Base-by-base conservation (phyloP, 1,140 invertebrate species). In the Drosophila sulfurigaster region DNA sequence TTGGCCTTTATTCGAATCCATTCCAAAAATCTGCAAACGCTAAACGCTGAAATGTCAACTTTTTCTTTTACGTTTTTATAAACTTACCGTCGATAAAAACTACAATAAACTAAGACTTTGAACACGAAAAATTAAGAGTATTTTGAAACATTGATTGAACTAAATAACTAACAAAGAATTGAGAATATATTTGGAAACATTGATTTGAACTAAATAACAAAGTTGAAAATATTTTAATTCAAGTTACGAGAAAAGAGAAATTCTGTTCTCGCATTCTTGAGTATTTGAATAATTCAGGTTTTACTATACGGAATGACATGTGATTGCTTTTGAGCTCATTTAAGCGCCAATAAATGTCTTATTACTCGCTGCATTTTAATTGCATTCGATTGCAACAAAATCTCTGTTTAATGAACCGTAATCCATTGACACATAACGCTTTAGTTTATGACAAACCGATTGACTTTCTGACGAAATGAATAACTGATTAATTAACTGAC, bases 11-110 rank as follows among this genome's bases (percentile, higher is more conserved):
- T 5, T 51, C 30, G 3, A 46, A 38, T 64, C 41, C 60, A 65
- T 71, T 13, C 6, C 30, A 15, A 15, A 32, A 30, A 35, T 25
- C 54, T 57, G 15, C 54, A 57, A 41, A 8, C 41, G 41, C 41
- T n/a, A 1, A n/a, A 13, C 35, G 35, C 30, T 30, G 28, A 38
- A 38, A 8, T 2, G 0, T 10, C 2, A 38, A 38, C 8, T 1
- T 32, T 32, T 32, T 2, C 7, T n/a, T n/a, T 41, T 11, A 3
- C 8, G 7, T 25, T 25, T 25, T 25, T 25, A 25, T 4, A 25
- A 25, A 41, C 38, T 41, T 41, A 41, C 38, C 38, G 3, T 41
- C 38, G 38, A 41, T 41, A n/a, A 41, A 11, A 41, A 41, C 38
- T 10, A 11, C 41, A 43, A 0, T 43, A 13, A 43, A 43, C 41